Base-by-base conservation (phyloP, 2,113 vertebrate genomes). In the Pterocles gutturalis region DNA sequence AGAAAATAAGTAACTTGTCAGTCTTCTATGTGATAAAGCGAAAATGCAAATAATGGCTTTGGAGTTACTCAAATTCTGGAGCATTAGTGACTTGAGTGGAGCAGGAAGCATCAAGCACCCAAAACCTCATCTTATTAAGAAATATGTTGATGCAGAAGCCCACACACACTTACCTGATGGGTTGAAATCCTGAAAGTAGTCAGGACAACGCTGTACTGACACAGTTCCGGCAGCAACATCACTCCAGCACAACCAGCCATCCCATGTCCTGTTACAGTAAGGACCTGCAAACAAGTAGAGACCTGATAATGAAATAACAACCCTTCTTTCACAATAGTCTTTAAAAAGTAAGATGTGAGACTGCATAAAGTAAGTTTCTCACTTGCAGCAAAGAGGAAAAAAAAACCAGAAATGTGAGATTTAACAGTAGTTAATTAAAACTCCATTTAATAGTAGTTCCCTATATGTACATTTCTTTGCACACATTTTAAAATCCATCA, bases 211-310 rank as follows among this genome's bases (percentile, higher is more conserved):
- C 95, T 99, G 99, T 83, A 99, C 98, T 0, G 99, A 98, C 17
- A 97, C 97, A 0, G 98, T 94, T 28, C 99, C 99, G 0, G 99
- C 98, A 7, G 97, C 96, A 4, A 98, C 98, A 71, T 99, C 99
- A 4, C 98, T 99, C 99, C 99, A 99, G 87, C 99, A 99, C 76
- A 99, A 89, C 99, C 99, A 99, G 7, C 99, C 99, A 22, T 99
- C 99, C 99, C 99, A 99, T 0, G 99, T 99, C 60, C 99, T 98
- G 91, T 99, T 99, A 97, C 99, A 99, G 95, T 98, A 93, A 33
- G 97, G 80, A 36, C 98, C 99, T 99, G 55, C 13, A 88, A 92
- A 79, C 51, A 85, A 46, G 70, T 4, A 65, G 28, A 91, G 5
- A 84, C 9, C 26, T 7, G 15, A 18, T 18, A 48, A 76, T 67